These are phyloP conservation scores for Magallana nippona DNA, from an alignment of 2,888 invertebrate species.

Conservation along the genomic window DNA sequence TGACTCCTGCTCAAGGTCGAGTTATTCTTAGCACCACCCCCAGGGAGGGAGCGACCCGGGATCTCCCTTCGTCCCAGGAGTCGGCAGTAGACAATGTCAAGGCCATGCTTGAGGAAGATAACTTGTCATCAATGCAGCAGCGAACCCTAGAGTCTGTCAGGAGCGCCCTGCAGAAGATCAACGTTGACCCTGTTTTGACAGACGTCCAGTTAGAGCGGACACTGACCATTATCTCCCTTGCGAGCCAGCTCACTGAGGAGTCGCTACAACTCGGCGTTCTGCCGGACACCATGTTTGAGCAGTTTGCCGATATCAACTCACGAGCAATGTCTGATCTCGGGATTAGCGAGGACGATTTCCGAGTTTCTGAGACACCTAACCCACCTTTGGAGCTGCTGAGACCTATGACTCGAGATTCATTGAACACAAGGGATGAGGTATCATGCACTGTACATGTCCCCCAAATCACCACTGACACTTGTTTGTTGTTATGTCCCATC, in stretches of 20 bases:
- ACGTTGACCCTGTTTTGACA: slow-evolving; percentile 51
- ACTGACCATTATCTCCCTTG: slow-evolving; percentile 67
- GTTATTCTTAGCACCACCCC: slow-evolving; percentile 24
- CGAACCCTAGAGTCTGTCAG: slow-evolving; percentile 56
- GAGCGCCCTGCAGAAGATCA: slow-evolving; percentile 54
- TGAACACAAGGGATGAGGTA: slow-evolving; percentile 44
- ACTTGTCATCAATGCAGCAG: slow-evolving; percentile 58
- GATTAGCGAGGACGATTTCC: slow-evolving; percentile 45
- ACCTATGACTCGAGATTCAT: slow-evolving; percentile 45
- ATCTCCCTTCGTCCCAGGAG: slow-evolving; percentile 55
- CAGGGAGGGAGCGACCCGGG: neutral
- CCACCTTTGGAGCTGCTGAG: slow-evolving; percentile 41
- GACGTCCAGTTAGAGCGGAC: slow-evolving; percentile 65
- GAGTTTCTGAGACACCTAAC: slow-evolving; percentile 37
- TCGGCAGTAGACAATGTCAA: slow-evolving; percentile 60
- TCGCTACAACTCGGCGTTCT: slow-evolving; percentile 65
- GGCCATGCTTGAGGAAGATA: slow-evolving; percentile 62
- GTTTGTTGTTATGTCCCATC: neutral
- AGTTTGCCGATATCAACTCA: slow-evolving; percentile 58
- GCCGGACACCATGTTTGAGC: slow-evolving; percentile 66
- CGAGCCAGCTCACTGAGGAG: slow-evolving; percentile 70
- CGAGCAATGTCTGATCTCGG: slow-evolving; percentile 53
- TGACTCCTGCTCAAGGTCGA: slow-evolving; percentile 22
- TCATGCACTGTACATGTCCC: neutral
- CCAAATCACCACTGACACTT: too few species aligned